Percentiles rank a stretch among this genome's conserved stretches.
Evolutionary conservation across 2,888 invertebrate species (phyloP).

Genomic region (Cantharis rustica): DNA sequence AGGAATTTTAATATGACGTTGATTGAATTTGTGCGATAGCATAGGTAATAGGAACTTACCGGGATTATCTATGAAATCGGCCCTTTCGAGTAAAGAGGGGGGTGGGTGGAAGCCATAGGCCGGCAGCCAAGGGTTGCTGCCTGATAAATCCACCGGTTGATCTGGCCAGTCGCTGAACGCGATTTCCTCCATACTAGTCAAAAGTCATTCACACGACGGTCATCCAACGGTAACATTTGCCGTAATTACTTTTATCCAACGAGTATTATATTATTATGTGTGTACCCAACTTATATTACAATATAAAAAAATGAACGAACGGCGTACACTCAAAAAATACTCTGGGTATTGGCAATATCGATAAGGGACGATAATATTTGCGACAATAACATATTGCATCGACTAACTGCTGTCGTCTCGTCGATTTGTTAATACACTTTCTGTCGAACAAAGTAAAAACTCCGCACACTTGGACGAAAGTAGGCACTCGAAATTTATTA

Average conservation of each 20-base stretch:
- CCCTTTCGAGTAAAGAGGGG: constrained; percentile 56
- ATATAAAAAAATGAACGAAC: not conserved
- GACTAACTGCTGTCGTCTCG: not conserved
- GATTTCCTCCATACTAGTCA: constrained; percentile 62
- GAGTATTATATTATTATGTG: not conserved
- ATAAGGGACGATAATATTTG: not conserved
- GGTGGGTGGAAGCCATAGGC: constrained; percentile 78
- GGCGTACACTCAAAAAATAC: not conserved
- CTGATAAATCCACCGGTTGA: constrained; percentile 61
- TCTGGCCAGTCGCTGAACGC: constrained; percentile 68
- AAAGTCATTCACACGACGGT: constrained; percentile 49
- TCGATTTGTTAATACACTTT: not conserved
- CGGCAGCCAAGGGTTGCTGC: constrained; percentile 78
- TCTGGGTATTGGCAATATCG: not conserved
- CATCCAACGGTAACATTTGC: constrained; percentile 41
- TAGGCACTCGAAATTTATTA: not conserved
- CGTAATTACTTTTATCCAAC: constrained; percentile 12
- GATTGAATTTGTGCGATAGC: not conserved
- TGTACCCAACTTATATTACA: constrained; percentile 3
- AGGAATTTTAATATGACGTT: not conserved
- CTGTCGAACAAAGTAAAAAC: not conserved
- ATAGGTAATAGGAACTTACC: constrained; percentile 51
- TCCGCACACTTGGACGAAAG: not conserved
- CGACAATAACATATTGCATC: not conserved
- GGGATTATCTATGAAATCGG: constrained; percentile 67